phyloP scores from a whole-genome alignment of 2,113 vertebrate species.

The Chaetodon trifascialis region DNA sequence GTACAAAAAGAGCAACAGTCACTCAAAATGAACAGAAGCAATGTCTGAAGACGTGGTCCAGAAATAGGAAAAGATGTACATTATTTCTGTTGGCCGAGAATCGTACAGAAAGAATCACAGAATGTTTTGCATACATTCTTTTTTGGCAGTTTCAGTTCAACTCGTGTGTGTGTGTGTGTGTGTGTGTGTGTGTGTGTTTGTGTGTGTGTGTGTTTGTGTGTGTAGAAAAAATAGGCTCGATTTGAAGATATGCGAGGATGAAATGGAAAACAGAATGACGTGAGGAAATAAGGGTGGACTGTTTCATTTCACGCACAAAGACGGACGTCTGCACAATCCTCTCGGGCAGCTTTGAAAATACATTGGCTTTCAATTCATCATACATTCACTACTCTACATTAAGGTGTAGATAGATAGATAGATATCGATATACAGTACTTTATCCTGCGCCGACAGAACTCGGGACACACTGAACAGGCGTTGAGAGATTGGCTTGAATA shows the following conservation, averaged over 20 bases:
- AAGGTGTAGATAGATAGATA: conserved; percentile 57
- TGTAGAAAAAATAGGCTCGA: conserved; percentile 64
- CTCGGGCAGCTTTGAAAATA: conserved; percentile 71
- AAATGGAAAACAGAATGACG: conserved; percentile 51
- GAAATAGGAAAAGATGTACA: conserved; percentile 68
- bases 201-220: too few relatives aligned
- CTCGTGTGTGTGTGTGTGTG: conserved; percentile 48
- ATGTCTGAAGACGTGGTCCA: conserved; percentile 75
- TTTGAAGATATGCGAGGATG: conserved; percentile 53
- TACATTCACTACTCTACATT: conserved; percentile 81
- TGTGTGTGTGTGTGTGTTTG: too few relatives aligned
- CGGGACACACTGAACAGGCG: conserved; percentile 56
- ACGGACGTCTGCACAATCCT: conserved; percentile 65
- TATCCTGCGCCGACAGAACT: conserved; percentile 63
- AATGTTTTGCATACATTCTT: conserved; percentile 84
- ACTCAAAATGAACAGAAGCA: conserved; percentile 84
- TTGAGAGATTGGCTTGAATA: conserved; percentile 52
- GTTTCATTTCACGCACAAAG: conserved; percentile 72
- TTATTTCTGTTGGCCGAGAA: conserved; percentile 75
- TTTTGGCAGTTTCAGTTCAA: conserved; percentile 87
- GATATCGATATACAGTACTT: conserved; percentile 77
- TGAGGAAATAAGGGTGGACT: conserved; percentile 42
- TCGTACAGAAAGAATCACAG: conserved; percentile 80
- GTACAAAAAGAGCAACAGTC: conserved; percentile 95
- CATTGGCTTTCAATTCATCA: conserved; percentile 77